These are phyloP conservation scores for Epirrita christyi DNA, from an alignment of 2,888 invertebrate genomes.

Conservation along the genomic window DNA sequence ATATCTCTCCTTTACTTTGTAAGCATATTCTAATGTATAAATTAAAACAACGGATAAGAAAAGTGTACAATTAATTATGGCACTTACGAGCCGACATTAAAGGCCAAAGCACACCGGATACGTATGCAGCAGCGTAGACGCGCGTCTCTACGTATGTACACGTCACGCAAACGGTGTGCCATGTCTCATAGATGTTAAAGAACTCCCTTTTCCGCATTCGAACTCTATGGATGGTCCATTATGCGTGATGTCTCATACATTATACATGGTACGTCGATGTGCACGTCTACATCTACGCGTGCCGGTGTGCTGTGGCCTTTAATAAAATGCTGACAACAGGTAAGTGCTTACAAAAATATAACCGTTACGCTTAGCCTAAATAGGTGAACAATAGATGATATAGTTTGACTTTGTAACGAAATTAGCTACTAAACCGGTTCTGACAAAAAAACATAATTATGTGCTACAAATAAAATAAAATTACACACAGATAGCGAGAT, in stretches of 20 bases:
- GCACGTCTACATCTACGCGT: no score
- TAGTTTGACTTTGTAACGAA: slow-evolving; percentile 7
- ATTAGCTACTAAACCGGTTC: neutral
- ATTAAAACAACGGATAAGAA: slow-evolving; percentile 11
- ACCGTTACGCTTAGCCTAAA: slow-evolving; percentile 4
- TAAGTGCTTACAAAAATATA: neutral
- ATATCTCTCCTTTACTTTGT: slow-evolving; percentile 24
- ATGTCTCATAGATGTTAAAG: no score
- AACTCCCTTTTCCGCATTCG: no score
- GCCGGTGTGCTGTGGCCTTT: no score
- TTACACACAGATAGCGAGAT: slow-evolving; percentile 16
- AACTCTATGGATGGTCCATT: no score
- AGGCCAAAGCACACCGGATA: no score
- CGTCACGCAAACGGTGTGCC: no score
- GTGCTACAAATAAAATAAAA: neutral
- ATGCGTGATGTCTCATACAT: no score
- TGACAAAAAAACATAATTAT: slow-evolving; percentile 2
- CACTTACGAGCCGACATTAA: slow-evolving; percentile 15
- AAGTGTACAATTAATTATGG: slow-evolving; percentile 15
- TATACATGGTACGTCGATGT: no score
- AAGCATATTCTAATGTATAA: neutral
- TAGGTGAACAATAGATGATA: slow-evolving; percentile 1
- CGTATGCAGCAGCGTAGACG: no score
- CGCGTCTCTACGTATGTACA: no score
- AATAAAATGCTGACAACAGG: slow-evolving; percentile 3